Percentiles rank a stretch among this genome's conserved stretches.
phyloP scores from a whole-genome alignment of 64 coral and sea anemone species.

The Astreopora myriophthalma region DNA sequence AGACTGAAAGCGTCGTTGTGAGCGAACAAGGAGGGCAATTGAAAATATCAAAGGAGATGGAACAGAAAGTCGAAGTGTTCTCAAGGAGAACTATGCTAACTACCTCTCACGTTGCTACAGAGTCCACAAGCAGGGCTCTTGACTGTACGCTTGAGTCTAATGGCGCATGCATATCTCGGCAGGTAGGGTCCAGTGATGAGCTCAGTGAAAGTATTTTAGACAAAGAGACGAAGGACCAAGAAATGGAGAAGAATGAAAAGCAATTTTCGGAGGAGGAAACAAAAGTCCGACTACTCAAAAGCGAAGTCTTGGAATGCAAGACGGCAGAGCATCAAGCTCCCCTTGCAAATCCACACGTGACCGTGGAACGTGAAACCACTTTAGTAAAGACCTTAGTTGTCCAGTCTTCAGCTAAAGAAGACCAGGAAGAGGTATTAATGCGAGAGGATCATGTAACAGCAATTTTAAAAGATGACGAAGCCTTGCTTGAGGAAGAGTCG shows the following conservation, averaged over 20 bases:
- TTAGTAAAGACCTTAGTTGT: not conserved
- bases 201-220: conserved; percentile 43
- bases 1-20: not conserved
- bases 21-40: not conserved
- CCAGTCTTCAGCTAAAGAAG: not conserved
- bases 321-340: not conserved
- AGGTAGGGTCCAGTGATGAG: not conserved
- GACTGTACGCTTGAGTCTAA: not conserved
- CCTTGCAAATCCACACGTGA: not conserved
- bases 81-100: not conserved
- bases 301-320: conserved; percentile 14
- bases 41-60: not conserved
- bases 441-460: conserved; percentile 11
- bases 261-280: conserved; percentile 21
- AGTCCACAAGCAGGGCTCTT: not conserved
- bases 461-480: conserved; percentile 40
- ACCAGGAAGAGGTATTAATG: conserved; percentile 14
- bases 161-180: not conserved
- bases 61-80: conserved; percentile 2
- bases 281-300: conserved; percentile 38
- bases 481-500: conserved; percentile 6
- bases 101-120: not conserved
- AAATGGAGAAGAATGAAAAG: conserved; percentile 48
- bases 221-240: conserved; percentile 36
- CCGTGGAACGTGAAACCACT: not conserved